Conservation (phyloP, 2,797 vertebrate genomes). For the Phalanger gymnotis region DNA sequence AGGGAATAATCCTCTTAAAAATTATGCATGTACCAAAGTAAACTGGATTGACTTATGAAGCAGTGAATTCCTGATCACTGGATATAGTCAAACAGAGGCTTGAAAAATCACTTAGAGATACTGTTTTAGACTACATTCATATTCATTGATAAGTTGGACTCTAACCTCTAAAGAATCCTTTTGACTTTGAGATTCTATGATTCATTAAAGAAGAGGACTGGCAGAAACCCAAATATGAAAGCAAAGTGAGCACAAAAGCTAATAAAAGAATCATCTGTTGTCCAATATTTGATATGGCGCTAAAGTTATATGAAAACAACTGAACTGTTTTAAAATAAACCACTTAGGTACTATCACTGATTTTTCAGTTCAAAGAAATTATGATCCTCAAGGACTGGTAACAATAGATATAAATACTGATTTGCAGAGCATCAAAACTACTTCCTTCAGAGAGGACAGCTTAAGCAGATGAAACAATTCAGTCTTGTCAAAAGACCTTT, state of each 20-base stretch:
- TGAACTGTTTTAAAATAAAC: conserved; percentile 77
- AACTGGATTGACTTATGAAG: not conserved
- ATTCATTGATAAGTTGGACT: not conserved
- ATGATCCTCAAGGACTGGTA: conserved; percentile 61
- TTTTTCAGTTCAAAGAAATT: conserved; percentile 76
- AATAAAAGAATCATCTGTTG: conserved; percentile 68
- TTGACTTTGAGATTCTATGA: not conserved
- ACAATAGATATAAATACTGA: conserved; percentile 74
- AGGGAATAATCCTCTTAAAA: not conserved
- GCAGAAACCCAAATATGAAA: conserved; percentile 35
- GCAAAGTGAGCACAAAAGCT: conserved; percentile 42
- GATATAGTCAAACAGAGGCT: not conserved
- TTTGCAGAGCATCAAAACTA: conserved; percentile 74
- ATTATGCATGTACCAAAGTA: not conserved
- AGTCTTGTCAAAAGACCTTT: conserved; percentile 75
- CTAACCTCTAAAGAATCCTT: not conserved
- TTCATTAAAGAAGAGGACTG: not conserved
- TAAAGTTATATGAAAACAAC: conserved; percentile 64
- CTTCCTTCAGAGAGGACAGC: conserved; percentile 72
- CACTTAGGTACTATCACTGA: conserved; percentile 70
- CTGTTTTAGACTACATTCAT: not conserved
- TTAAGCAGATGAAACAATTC: conserved; percentile 76
- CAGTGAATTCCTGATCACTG: not conserved
- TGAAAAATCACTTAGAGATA: not conserved
- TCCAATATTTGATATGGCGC: conserved; percentile 57